Conservation (phyloP, 2,888 invertebrate species). For the Piscicola geometra region DNA sequence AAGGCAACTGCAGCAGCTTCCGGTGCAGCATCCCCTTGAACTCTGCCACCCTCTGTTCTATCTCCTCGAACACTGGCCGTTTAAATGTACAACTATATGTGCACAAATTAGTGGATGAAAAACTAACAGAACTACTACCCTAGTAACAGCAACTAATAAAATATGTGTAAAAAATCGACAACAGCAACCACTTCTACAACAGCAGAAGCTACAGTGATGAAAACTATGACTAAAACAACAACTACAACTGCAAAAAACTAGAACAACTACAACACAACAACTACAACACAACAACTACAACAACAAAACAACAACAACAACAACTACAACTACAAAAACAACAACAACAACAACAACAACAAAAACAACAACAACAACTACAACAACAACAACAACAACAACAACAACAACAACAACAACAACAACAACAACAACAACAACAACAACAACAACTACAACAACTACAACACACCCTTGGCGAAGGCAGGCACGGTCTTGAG, state of each 20-base stretch:
- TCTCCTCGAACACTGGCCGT: constrained; percentile 72
- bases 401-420: background rate
- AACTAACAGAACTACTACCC: background rate
- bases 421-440: background rate
- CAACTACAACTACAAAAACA: background rate
- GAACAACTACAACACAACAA: too few relatives aligned
- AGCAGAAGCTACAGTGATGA: too few relatives aligned
- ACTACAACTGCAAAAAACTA: too few relatives aligned
- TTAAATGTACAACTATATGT: background rate
- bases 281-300: constrained; percentile 6
- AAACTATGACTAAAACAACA: too few relatives aligned
- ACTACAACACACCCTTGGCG: constrained; percentile 49
- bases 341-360: background rate
- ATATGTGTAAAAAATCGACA: background rate
- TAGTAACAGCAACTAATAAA: background rate
- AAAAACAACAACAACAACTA: background rate
- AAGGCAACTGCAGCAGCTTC: constrained; percentile 82
- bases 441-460: background rate
- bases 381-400: constrained; percentile 17
- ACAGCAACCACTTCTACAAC: background rate
- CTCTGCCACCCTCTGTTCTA: constrained; percentile 78
- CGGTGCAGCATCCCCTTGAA: constrained; percentile 75
- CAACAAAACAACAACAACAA: too few relatives aligned
- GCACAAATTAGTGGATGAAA: background rate
- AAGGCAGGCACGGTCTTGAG: constrained; percentile 74